phyloP scores from a whole-genome alignment of 1,140 invertebrate species.

The Drosophila lacteicornis region DNA sequence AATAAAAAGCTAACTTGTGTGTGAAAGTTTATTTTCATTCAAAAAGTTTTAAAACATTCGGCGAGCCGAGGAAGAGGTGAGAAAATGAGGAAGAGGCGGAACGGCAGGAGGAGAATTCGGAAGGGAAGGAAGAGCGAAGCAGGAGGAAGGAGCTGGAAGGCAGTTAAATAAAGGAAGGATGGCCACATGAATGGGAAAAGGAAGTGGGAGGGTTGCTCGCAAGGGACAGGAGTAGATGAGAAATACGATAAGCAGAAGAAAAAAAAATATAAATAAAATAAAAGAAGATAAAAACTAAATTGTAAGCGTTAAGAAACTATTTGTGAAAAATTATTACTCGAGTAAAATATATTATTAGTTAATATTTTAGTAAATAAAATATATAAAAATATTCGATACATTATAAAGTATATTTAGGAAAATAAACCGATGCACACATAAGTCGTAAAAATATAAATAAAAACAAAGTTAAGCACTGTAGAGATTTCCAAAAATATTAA shows the following conservation, averaged over 20 bases:
- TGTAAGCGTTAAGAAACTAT: not conserved
- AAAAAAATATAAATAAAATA: not conserved
- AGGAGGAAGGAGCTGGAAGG: not conserved
- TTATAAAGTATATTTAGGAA: not conserved
- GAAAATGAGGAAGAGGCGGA: slow-evolving; percentile 32
- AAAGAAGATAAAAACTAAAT: not conserved
- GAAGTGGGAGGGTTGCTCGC: slow-evolving; percentile 20
- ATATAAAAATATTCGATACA: not conserved
- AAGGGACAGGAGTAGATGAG: not conserved
- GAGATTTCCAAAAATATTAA: too few species aligned
- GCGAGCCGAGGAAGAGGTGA: slow-evolving; percentile 2
- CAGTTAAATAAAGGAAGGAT: slow-evolving; percentile 5
- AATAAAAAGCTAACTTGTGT: slow-evolving; percentile 55
- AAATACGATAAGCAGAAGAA: slow-evolving; percentile 3
- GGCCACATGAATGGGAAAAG: slow-evolving; percentile 23
- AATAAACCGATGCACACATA: too few species aligned
- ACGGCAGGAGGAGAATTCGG: not conserved
- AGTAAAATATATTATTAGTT: not conserved
- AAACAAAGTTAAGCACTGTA: too few species aligned
- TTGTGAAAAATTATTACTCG: not conserved
- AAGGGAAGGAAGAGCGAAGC: not conserved
- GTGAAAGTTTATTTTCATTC: slow-evolving; percentile 77
- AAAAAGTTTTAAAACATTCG: slow-evolving; percentile 61
- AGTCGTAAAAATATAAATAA: not conserved
- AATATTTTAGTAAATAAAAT: not conserved